Base-by-base conservation (phyloP, 2,113 vertebrate species). In the Campylomormyrus numenius region DNA sequence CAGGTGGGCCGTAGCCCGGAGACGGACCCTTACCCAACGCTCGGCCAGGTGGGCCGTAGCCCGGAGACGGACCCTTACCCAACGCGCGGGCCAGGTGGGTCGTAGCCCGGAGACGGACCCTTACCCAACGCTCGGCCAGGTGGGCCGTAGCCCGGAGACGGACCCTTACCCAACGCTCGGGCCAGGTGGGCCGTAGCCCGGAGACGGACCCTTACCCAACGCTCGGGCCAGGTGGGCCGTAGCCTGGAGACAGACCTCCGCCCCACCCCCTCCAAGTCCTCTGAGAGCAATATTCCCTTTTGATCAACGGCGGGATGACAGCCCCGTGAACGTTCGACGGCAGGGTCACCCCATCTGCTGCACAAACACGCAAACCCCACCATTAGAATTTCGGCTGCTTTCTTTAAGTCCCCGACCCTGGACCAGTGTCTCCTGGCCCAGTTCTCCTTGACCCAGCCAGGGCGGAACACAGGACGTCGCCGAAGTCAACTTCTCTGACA, bases 321-420 rank as follows among this genome's bases (percentile, higher is more conserved):
- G 96, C 96, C 95, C 97, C 97, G 97, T 97, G 97, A 97, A 97
- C 97, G 93, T 93, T 97, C 96, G 96, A 96, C 96, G 96, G 95
- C 97, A 97, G 95, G 96, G 96, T 95, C 95, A 96, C 96, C 96
- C 97, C 98, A 99, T 99, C 98, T 99, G 98, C 97, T 97, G 96
- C 95, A 94, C 96, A 95, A 7, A 94, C 94, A 96, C 96, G 93
- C 91, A 90, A 94, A 94, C 95, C 96, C 35, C 17, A 35, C 15
- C 70, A 5, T 7, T 2, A 6, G 3, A 77, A 77, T 39, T 42
- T 42, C 5, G 17, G 31, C 70, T 27, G n/a, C 3, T 70, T 31
- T 31, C 31, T 3, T 70, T 10, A 31, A 31, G 66, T 13, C 95
- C 95, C 94, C 91, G 89, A 94, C 94, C 96, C 95, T 8, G 39